A percentile compares a stretch with the other conserved stretches of the same genome.
phyloP scores from a whole-genome alignment of 1,140 invertebrate genomes.

The Drosophila setifemur region DNA sequence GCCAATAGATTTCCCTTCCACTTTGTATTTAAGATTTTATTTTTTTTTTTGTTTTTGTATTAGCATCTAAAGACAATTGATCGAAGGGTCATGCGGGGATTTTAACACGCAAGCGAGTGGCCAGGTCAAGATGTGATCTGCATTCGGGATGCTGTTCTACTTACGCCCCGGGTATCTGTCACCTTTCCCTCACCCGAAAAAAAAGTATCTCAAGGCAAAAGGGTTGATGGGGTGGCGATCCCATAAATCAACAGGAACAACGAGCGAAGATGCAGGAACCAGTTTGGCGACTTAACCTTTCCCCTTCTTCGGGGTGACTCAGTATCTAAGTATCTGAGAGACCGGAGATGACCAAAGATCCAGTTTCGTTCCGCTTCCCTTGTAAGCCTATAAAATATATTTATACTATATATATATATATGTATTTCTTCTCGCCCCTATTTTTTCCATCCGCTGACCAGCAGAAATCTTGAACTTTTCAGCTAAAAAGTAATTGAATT shows the following conservation, averaged over 20 bases:
- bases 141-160: constrained; percentile 47
- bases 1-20: neutral
- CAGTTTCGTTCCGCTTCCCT: constrained; percentile 17
- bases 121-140: constrained; percentile 1
- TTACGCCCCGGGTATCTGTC: constrained; percentile 41
- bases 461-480: constrained; percentile 67
- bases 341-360: neutral
- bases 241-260: constrained; percentile 59
- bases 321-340: neutral
- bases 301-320: neutral
- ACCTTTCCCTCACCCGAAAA: constrained; percentile 11
- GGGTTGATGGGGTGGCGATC: constrained; percentile 37
- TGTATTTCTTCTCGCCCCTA: too few relatives aligned
- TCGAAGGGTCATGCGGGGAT: constrained; percentile 9
- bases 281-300: constrained; percentile 58
- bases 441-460: constrained; percentile 41
- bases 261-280: constrained; percentile 32
- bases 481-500: constrained; percentile 67
- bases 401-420: too few relatives aligned
- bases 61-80: constrained; percentile 11
- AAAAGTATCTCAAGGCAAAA: neutral
- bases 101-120: constrained; percentile 58
- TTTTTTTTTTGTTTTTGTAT: neutral
- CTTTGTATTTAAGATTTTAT: too few relatives aligned
- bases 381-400: too few relatives aligned